Evolutionary conservation across 2,797 vertebrate genomes (phyloP), one percentile per base, ranked within the genome.

Genomic region (Simalia tracyae): DNA sequence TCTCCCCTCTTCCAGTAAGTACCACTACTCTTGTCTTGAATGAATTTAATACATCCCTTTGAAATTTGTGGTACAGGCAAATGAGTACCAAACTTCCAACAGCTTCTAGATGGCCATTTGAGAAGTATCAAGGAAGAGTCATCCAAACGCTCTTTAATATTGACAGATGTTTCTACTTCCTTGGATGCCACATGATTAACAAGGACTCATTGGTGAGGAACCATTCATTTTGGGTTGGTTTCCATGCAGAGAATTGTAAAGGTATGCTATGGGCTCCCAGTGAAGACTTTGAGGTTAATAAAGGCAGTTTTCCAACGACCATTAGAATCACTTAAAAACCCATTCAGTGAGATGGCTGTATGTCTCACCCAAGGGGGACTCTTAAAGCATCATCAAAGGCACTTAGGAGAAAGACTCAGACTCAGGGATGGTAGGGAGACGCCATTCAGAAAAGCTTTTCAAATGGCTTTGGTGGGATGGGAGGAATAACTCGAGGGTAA

Each of bases 291-390:
- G 31, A 28, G 68, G 90, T 86, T 88, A 50, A 36, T 89, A 81
- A 91, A 89, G 59, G 28, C 54, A 5, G 64, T 28, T 63, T 4
- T 0, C 7, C 3, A 31, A 86, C 46, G 61, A 42, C 84, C 91
- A 26, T 91, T 72, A 59, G 56, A 87, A n/a, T 17, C 36, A 87
- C 85, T 92, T 93, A 84, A 87, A 92, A 91, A 24, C 68, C 85
- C 36, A 26, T 61, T 64, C 64, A 0, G 28, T 31, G 72, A 84
- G 46, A 89, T 59, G 76, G 10, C 26, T 28, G 60, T 28, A 0
- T 85, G 26, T 59, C 15, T n/a, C 8, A 56, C 11, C 84, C 59
- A 7, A 72, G 31, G 24, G 92, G 46, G 63, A 28, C 14, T 86
- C 36, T 56, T 88, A n/a, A 86, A 72, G 8, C 8, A 3, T 22